phyloP scores from a whole-genome alignment of 2,797 vertebrate species.

The Melanotaenia trifasciata region DNA sequence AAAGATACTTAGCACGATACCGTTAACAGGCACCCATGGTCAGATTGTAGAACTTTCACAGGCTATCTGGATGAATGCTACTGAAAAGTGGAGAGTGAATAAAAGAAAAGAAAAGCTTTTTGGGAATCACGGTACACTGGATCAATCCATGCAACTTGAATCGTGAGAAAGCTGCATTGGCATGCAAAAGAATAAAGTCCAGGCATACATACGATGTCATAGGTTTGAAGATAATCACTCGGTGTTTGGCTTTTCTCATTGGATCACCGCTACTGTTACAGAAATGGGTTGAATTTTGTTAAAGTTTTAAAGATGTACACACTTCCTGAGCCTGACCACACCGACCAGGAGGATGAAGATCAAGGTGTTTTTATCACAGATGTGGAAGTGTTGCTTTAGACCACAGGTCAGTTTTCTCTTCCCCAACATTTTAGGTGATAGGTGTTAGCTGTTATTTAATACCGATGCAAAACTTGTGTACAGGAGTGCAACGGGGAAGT shows the following conservation, averaged over 20 bases:
- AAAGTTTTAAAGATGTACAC: background rate
- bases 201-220: background rate
- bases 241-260: background rate
- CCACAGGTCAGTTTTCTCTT: constrained; percentile 4
- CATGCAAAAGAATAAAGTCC: background rate
- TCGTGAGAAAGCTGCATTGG: background rate
- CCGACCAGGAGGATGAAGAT: background rate
- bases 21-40: too few species aligned
- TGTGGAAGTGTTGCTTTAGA: background rate
- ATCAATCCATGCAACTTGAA: background rate
- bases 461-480: background rate
- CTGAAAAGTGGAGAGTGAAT: too few species aligned
- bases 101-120: too few species aligned
- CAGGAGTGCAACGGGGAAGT: background rate
- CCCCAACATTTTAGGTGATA: constrained; percentile 2
- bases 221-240: background rate
- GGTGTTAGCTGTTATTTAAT: background rate
- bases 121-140: background rate
- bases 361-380: background rate
- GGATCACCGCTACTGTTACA: background rate
- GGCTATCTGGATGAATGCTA: too few species aligned
- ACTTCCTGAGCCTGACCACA: background rate
- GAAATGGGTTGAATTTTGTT: background rate
- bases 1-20: background rate
- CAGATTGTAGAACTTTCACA: background rate